A percentile compares a stretch with the other conserved stretches of the same genome.
Evolutionary conservation across 2,888 invertebrate species (phyloP).

Genomic region (Latrodectus elegans): DNA sequence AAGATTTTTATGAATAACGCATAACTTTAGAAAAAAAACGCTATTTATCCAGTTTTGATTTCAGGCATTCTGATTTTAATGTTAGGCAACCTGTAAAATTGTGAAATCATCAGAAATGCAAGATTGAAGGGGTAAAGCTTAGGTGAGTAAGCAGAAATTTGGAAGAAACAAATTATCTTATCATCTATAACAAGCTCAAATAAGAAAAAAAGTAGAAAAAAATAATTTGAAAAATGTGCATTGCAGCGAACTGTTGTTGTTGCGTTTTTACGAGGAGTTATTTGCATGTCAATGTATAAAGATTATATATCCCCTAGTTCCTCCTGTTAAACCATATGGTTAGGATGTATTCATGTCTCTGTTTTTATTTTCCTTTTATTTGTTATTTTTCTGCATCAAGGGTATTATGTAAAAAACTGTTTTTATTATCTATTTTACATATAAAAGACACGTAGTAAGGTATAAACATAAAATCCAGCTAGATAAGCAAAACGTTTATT

Average conservation of each 20-base stretch:
- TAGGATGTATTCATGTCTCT: not conserved
- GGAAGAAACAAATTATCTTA: too few species aligned
- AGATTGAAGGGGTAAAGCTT: too few species aligned
- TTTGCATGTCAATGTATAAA: not conserved
- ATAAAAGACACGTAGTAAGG: not conserved
- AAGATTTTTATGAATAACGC: too few species aligned
- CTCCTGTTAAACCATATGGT: not conserved
- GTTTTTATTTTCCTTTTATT: too few species aligned
- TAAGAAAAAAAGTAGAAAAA: too few species aligned
- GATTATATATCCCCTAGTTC: not conserved
- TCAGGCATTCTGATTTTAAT: too few species aligned
- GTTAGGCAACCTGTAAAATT: too few species aligned
- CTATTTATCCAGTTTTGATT: too few species aligned
- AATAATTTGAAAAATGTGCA: not conserved
- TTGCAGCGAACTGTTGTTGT: not conserved
- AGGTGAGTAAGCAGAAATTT: too few species aligned
- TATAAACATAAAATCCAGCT: slow-evolving; percentile 2
- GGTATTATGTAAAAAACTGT: not conserved
- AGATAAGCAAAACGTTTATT: not conserved
- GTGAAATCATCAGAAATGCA: too few species aligned
- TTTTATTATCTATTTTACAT: slow-evolving; percentile 2
- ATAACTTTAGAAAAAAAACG: too few species aligned
- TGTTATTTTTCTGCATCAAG: not conserved
- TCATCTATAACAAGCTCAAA: too few species aligned
- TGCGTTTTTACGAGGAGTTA: not conserved